phyloP scores from a whole-genome alignment of 2,113 vertebrate genomes.

The Nesogale talazaci region DNA sequence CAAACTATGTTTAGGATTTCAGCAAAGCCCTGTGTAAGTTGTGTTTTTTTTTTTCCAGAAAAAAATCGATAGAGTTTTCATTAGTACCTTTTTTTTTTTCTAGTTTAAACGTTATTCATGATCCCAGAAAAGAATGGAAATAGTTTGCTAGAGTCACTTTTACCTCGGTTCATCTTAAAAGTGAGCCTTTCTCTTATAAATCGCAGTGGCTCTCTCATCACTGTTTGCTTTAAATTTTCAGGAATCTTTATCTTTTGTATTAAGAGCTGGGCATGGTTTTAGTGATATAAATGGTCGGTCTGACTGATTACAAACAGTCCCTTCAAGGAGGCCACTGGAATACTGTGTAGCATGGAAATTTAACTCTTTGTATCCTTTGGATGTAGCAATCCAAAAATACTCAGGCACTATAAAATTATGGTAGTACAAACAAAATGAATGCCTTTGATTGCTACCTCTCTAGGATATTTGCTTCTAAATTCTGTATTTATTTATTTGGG shows the following conservation, averaged over 20 bases:
- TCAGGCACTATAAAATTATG: background rate
- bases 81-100: background rate
- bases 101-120: background rate
- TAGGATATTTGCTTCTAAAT: background rate
- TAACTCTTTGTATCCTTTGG: background rate
- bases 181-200: background rate
- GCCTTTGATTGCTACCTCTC: background rate
- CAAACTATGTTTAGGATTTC: background rate
- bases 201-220: background rate
- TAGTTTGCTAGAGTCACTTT: background rate
- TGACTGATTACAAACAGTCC: background rate
- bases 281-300: background rate
- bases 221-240: background rate
- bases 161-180: background rate
- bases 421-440: background rate
- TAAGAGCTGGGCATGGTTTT: background rate
- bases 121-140: slow-evolving; percentile 1
- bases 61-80: background rate
- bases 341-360: background rate
- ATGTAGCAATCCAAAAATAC: background rate
- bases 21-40: background rate
- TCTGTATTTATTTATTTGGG: too few species aligned
- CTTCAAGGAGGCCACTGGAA: background rate
- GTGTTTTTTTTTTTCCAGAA: background rate
- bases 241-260: background rate